Evolutionary conservation across 1,140 invertebrate genomes (phyloP).

Genomic region (Lanistes nyassanus): DNA sequence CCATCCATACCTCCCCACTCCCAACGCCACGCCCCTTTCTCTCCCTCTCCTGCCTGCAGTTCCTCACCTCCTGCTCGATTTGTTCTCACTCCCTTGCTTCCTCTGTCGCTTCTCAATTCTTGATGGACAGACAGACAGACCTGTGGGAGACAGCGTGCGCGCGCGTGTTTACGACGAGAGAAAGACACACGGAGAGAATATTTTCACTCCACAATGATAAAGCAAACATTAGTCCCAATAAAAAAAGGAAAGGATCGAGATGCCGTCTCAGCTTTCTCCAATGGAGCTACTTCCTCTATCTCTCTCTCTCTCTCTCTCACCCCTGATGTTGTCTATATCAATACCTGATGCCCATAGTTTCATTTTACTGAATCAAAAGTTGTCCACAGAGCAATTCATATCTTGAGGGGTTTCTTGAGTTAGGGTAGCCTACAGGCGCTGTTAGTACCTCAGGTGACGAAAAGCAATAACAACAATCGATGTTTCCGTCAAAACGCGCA

Average conservation of each 20-base stretch:
- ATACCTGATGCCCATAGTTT: too few species aligned
- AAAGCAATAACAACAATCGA: too few species aligned
- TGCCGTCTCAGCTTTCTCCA: conserved; percentile 4
- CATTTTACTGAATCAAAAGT: too few species aligned
- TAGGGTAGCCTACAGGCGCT: too few species aligned
- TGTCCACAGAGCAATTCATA: too few species aligned
- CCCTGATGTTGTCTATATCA: too few species aligned
- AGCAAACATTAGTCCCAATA: background rate
- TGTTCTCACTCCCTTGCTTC: conserved; percentile 6
- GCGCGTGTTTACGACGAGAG: conserved; percentile 3
- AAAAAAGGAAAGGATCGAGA: background rate
- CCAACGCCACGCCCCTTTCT: background rate
- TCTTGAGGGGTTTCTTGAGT: too few species aligned
- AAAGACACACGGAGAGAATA: conserved; percentile 6
- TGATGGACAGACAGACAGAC: background rate
- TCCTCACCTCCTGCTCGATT: too few species aligned
- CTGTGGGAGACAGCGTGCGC: background rate
- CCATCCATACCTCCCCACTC: background rate
- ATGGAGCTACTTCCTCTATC: conserved; percentile 7
- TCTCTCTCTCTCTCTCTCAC: conserved; percentile 5
- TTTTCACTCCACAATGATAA: background rate
- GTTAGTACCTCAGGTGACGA: too few species aligned
- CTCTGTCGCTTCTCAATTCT: background rate
- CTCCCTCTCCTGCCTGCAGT: background rate
- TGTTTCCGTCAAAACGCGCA: too few species aligned